Conservation (phyloP, 1,140 invertebrate genomes). For the Meloidogyne chitwoodi region DNA sequence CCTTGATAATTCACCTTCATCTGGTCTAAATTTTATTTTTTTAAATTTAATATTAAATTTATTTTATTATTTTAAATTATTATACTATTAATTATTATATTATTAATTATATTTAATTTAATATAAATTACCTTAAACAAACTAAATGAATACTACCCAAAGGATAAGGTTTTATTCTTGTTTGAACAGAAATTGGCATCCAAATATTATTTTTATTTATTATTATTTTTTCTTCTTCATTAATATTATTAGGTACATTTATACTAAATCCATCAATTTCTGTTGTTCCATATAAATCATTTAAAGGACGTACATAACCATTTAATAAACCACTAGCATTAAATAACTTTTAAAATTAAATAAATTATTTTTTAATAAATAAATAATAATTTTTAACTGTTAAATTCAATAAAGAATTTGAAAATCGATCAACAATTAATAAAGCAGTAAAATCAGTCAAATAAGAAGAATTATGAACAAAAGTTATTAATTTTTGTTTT, state of each 20-base stretch:
- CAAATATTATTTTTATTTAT: constrained; percentile 1
- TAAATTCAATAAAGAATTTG: constrained; percentile 46
- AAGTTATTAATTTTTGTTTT: constrained; percentile 13
- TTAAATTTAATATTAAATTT: not conserved
- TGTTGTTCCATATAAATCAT: constrained; percentile 6
- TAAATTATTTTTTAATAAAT: not conserved
- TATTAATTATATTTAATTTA: constrained; percentile 10
- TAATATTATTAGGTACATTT: constrained; percentile 13
- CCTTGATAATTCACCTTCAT: constrained; percentile 22
- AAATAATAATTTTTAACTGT: constrained; percentile 22
- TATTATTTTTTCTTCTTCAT: not conserved
- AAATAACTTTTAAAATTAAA: not conserved
- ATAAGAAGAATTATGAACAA: constrained; percentile 45
- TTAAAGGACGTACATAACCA: constrained; percentile 19
- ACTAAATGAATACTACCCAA: constrained; percentile 17
- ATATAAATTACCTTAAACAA: constrained; percentile 8
- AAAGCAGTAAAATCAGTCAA: constrained; percentile 34
- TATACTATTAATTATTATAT: too few relatives aligned
- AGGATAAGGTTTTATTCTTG: constrained; percentile 11
- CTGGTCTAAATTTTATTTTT: constrained; percentile 30
- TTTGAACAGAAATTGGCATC: constrained; percentile 5
- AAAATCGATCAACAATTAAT: constrained; percentile 39
- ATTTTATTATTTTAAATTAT: too few relatives aligned
- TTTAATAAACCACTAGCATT: constrained; percentile 22
- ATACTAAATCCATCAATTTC: constrained; percentile 31